A percentile compares a stretch with the other conserved stretches of the same genome.
These are phyloP conservation scores for Ormyrus thymus DNA, from an alignment of 2,888 invertebrate species.

Conservation along the genomic window DNA sequence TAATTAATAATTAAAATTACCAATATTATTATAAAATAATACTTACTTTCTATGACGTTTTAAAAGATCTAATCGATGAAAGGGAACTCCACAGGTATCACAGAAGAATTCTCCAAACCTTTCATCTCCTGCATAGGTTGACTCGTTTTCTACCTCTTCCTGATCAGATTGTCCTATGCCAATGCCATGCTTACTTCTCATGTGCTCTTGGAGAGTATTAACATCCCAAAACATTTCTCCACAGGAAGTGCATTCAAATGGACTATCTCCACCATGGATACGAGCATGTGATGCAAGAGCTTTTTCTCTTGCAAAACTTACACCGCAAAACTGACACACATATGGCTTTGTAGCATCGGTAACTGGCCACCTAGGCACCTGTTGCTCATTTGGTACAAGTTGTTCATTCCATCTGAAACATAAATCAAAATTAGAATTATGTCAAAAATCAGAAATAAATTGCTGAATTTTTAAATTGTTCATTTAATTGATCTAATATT, in stretches of 20 bases:
- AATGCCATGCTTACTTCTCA: conserved; percentile 78
- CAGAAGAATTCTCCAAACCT: conserved; percentile 81
- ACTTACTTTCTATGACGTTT: conserved; percentile 81
- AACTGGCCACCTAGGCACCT: conserved; percentile 76
- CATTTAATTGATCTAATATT: not conserved
- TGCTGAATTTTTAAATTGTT: no score
- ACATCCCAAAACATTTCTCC: conserved; percentile 89
- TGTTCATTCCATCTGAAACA: conserved; percentile 75
- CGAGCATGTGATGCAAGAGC: conserved; percentile 86
- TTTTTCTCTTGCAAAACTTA: conserved; percentile 88
- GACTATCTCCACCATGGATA: conserved; percentile 87
- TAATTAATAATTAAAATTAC: not conserved
- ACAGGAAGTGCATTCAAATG: conserved; percentile 86
- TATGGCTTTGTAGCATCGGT: conserved; percentile 86
- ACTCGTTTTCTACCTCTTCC: conserved; percentile 76
- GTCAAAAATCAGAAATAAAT: no score
- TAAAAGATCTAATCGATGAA: conserved; percentile 85
- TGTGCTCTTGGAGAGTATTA: conserved; percentile 79
- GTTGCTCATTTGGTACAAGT: conserved; percentile 61
- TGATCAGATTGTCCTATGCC: conserved; percentile 62
- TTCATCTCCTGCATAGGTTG: conserved; percentile 78
- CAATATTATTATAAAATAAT: not conserved
- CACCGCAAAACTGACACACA: conserved; percentile 85
- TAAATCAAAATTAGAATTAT: conserved; percentile 58
- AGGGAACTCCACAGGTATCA: conserved; percentile 86